Base-by-base conservation (phyloP, 2,797 vertebrate species). In the Mareca penelope region DNA sequence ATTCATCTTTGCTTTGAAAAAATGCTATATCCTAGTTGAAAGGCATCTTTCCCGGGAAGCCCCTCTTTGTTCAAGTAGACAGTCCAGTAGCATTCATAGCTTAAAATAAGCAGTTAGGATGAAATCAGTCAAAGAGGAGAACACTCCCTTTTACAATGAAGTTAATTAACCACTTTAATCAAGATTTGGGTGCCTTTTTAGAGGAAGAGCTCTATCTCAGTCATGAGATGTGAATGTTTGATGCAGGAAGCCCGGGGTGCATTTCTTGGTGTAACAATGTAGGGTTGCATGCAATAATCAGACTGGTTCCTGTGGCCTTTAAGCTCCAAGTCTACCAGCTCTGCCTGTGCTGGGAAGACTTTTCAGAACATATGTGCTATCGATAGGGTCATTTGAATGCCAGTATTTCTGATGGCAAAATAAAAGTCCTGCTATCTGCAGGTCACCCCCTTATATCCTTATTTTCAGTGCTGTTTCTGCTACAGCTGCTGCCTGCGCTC, bases 121-220 rank as follows among this genome's bases (percentile, higher is more conserved):
- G 69, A 94, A 75, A 93, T 80, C 59, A 84, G 90, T 64, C 85
- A 72, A 76, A 86, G 33, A 77, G 29, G 40, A n/a, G 56, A 81
- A 44, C 56, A 77, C 23, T 35, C 55, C 53, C 44, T 81, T 91
- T 91, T 86, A 61, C 52, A 52, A 52, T 35, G 28, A 80, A 86
- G 67, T 81, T 95, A 95, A 92, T 96, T 96, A 93, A 94, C 3
- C 2, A 73, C 59, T 77, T 84, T 92, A 94, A 91, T 77, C 57
- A 67, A 88, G 77, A 57, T 46, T 91, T 64, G 77, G 52, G 23
- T 93, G 56, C 21, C 33, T 96, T 89, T 80, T 76, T 85, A 91
- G 92, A 67, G 57, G 48, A 77, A 64, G 37, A 85, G 59, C 67
- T 92, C 56, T 48, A 50, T 35, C 77, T 94, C 70, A 81, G 9